Conservation (phyloP, 2,888 invertebrate species). For the Drosophila mayaguana region DNA sequence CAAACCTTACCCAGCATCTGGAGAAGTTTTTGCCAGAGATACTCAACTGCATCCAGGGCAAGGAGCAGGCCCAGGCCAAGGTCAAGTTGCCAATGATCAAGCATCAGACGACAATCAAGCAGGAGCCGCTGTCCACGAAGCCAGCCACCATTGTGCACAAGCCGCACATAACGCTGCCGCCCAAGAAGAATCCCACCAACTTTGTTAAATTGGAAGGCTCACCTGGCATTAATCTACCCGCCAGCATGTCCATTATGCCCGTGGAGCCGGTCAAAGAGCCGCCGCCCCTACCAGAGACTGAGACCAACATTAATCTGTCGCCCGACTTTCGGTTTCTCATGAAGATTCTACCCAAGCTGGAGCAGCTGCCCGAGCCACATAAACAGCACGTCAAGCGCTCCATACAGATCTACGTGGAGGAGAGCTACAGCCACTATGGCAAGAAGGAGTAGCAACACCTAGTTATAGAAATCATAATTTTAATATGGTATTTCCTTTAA, state of each 20-base stretch:
- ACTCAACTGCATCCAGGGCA: constrained; percentile 79
- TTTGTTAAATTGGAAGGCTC: constrained; percentile 47
- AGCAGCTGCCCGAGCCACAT: constrained; percentile 82
- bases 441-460: constrained; percentile 50
- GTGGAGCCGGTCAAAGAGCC: constrained; percentile 25
- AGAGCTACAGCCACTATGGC: constrained; percentile 73
- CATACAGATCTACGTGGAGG: constrained; percentile 82
- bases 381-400: constrained; percentile 83
- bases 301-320: constrained; percentile 82
- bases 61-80: constrained; percentile 52
- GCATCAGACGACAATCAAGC: constrained; percentile 21
- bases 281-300: constrained; percentile 30
- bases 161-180: constrained; percentile 80
- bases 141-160: constrained; percentile 24
- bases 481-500: constrained; percentile 27
- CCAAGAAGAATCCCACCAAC: constrained; percentile 82
- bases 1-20: constrained; percentile 79
- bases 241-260: constrained; percentile 39
- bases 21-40: constrained; percentile 83
- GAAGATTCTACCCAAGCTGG: constrained; percentile 83
- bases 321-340: constrained; percentile 83
- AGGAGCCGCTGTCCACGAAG: constrained; percentile 22
- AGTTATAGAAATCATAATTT: constrained; percentile 18
- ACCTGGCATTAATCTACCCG: constrained; percentile 10
- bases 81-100: constrained; percentile 13